Base-by-base conservation (phyloP, 2,797 vertebrate genomes). In the Cirrhinus mrigala region DNA sequence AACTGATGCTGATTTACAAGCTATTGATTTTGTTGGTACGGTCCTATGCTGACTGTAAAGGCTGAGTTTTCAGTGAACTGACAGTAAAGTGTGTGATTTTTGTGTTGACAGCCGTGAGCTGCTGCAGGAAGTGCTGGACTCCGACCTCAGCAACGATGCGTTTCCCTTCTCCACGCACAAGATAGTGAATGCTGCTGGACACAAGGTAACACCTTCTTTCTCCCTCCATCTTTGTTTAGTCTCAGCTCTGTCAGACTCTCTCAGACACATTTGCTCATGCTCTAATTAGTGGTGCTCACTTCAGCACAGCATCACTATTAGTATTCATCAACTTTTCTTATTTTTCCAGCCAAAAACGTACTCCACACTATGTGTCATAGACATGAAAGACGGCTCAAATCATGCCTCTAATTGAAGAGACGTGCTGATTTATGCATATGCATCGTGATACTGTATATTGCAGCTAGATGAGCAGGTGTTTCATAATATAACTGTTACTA, bases 121-220 rank as follows among this genome's bases (percentile, higher is more conserved):
- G 0, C 95, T 99, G 64, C 97, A 98, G 89, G 97, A 99, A 40
- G 95, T 99, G 66, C 91, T 99, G 0, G 96, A 98, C 52, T 85
- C 95, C 0, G 97, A 99, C 91, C 96, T 99, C 89, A 97, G 96
- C 90, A 94, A 98, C 0, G 94, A 97, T 22, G 96, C 96, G 16
- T 99, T 99, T 87, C 97, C 98, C 0, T 99, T 99, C 94, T 99
- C 98, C 22, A 96, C 96, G 1, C 98, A 99, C 94, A 96, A 95
- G 90, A 91, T 99, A 50, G 94, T 95, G 81, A 94, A 40, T 0
- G 97, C 96, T 0, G 96, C 95, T 0, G 97, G 97, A 79, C 96
- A 97, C 92, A 92, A 91, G 96, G 98, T 99, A 93, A 91, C 15
- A 5, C 64, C 5, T 3, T 15, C 6, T n/a, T 27, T 60, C 71